Base-by-base conservation (phyloP, 2,888 invertebrate genomes). In the Frankliniella fusca region DNA sequence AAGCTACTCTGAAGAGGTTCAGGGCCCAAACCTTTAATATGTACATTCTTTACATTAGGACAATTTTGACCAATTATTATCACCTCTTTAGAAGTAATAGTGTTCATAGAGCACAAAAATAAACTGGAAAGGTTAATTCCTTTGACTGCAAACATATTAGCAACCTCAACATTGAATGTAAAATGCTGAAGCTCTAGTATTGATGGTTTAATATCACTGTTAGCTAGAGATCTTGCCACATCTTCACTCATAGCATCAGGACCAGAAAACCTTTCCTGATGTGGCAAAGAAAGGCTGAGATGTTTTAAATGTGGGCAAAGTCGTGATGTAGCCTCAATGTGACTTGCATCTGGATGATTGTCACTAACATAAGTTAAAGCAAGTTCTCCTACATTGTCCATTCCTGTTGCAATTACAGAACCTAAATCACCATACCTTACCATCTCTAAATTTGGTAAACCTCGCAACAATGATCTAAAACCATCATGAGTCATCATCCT, bases 371-470 rank as follows among this genome's bases (percentile, higher is more conserved):
- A 83, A 28, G 80, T 82, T n/a, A 85, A 81, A n/a, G 83, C 80
- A 27, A 85, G 48, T 50, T 61, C 81, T 3, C 80, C 70, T 0
- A 84, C 81, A 79, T 84, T 84, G 7, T 84, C 84, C 84, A 84
- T 84, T 15, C 83, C 83, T 12, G 83, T 65, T 23, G 84, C 81
- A 38, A 85, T 81, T 11, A 85, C 84, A 79, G 83, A 81, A 3
- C 84, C 85, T 83, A 85, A 84, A 50, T 84, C 83, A 48, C 83
- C 83, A 83, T 84, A 85, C 11, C 83, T 83, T 23, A 85, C 82
- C 48, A 82, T 81, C 54, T 84, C 81, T 18, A 85, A 83, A 80
- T 82, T 79, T 2, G 84, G 83, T 15, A 85, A 81, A 15, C 83
- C 81, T 50, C 83, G 83, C 2, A 85, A 80, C 23, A 85, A 70